phyloP scores from a whole-genome alignment of 2,113 vertebrate species.

The Peucedramus taeniatus region DNA sequence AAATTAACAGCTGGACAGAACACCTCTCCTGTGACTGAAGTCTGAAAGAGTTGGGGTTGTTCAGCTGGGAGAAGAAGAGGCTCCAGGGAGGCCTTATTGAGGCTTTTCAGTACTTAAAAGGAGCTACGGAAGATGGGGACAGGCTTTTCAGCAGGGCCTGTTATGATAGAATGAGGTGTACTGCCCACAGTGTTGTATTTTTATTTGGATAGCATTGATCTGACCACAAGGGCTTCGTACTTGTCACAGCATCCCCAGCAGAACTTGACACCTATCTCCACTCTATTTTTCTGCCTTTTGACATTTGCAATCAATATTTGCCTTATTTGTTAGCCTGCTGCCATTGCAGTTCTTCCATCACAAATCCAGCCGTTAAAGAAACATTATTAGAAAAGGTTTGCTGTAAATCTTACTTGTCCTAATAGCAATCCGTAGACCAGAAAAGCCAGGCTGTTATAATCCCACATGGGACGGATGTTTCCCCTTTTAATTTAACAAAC shows the following conservation, averaged over 20 bases:
- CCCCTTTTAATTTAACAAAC: neutral
- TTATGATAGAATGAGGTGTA: neutral
- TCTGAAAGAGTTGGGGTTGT: neutral
- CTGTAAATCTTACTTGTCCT: neutral
- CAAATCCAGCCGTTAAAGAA: neutral
- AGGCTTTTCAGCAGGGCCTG: neutral
- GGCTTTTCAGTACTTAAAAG: neutral
- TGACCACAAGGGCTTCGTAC: neutral
- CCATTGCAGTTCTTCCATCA: neutral
- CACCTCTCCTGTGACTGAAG: neutral
- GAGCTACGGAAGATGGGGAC: neutral
- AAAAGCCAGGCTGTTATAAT: neutral
- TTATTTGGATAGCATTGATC: neutral
- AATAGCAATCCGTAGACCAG: neutral
- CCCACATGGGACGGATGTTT: neutral
- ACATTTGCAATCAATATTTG: neutral
- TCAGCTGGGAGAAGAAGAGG: neutral
- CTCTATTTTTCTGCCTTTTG: neutral
- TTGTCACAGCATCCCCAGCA: neutral
- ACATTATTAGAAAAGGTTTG: neutral
- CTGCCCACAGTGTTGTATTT: neutral
- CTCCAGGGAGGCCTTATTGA: neutral
- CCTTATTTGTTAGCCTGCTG: neutral
- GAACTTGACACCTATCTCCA: neutral
- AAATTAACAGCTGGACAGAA: neutral